phyloP scores from a whole-genome alignment of 2,113 vertebrate genomes.

The Callospermophilus lateralis region DNA sequence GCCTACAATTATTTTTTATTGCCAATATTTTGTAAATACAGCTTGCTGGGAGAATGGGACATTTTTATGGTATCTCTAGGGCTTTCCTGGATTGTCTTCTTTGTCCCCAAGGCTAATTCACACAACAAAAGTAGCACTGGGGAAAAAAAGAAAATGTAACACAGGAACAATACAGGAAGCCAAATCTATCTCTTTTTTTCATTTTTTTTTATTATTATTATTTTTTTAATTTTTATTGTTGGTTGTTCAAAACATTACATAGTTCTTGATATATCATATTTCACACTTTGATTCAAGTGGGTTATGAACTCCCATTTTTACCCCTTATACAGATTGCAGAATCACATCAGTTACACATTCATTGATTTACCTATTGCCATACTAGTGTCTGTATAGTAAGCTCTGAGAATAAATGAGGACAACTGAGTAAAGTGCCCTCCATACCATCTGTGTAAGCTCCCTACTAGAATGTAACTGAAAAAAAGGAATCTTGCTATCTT shows the following conservation, averaged over 20 bases:
- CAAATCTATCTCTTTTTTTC: background rate
- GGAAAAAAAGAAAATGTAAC: background rate
- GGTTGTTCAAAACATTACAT: too few species aligned
- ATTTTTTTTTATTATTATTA: too few species aligned
- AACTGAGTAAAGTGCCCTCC: background rate
- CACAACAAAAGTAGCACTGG: background rate
- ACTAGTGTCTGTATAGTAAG: too few species aligned
- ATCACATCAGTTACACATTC: too few species aligned
- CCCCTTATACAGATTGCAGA: too few species aligned
- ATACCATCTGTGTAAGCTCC: background rate
- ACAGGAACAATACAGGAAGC: background rate
- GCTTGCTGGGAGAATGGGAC: background rate
- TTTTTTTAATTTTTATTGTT: too few species aligned
- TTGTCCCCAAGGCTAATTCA: background rate
- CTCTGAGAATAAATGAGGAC: background rate
- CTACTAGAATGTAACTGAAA: background rate
- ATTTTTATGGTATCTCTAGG: background rate
- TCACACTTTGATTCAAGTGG: too few species aligned
- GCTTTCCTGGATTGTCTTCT: slow-evolving; percentile 25
- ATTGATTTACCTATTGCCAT: too few species aligned
- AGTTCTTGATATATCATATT: too few species aligned
- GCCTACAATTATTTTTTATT: slow-evolving; percentile 1
- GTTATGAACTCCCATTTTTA: too few species aligned
- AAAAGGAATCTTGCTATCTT: background rate
- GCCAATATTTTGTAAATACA: background rate